Evolutionary conservation across 2,113 vertebrate species (phyloP), one percentile per base, ranked within the genome.

Genomic region (Macaca mulatta): DNA sequence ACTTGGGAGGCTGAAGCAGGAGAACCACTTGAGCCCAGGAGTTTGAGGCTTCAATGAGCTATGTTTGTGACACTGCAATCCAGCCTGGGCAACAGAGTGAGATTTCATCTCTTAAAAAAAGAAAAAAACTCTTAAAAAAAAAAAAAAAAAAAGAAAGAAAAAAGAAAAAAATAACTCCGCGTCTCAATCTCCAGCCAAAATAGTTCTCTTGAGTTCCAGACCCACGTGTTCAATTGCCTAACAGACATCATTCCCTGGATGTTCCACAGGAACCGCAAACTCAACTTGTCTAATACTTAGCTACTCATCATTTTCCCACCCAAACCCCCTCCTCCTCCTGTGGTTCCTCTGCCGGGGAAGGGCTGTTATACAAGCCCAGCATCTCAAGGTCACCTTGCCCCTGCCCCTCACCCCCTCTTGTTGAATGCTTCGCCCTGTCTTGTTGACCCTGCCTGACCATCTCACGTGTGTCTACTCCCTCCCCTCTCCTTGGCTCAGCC

Each of bases 361-460:
- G 22, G 17, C 16, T 40, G 9, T 10, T 18, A 32, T 5, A 8
- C 23, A 18, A 61, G 64, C 67, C 61, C 40, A 13, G 8, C 27
- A 7, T 83, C 90, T 64, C 14, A 1, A n/a, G 20, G 74, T 50
- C n/a, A 45, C 48, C 79, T 70, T 38, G 27, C 13, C 38, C 55
- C 3, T 1, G 6, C 2, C 12, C 30, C 25, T 72, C 13, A 25
- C 25, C 3, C n/a, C 5, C 16, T 32, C 61, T 5, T 0, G 1
- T 13, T 20, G 17, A n/a, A 1, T 14, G 55, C 61, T 14, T 43
- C 25, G 11, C 70, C 55, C 35, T 5, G 17, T 38, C 52, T 38
- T 23, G 22, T 13, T 22, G 77, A 5, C 20, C 57, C 57, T 57
- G 17, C 45, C 45, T 18, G 57, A 22, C 16, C 23, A 13, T 48